phyloP scores from a whole-genome alignment of 2,113 vertebrate species.

The Tragelaphus buxtoni region DNA sequence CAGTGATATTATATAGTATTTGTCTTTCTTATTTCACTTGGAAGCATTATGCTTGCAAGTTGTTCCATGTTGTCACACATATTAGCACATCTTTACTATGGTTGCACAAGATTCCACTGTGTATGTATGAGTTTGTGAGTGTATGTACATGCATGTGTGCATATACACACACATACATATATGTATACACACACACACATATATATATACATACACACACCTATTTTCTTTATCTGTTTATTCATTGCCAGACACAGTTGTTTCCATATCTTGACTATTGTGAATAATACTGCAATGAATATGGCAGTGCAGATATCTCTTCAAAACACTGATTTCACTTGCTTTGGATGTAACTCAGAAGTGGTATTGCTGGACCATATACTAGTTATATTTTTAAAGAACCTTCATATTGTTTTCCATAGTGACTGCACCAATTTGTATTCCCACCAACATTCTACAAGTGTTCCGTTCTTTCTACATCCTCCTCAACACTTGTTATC shows the following conservation, averaged over 20 bases:
- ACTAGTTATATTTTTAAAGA: background rate
- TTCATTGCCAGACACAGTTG: background rate
- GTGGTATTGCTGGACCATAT: background rate
- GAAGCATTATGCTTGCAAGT: background rate
- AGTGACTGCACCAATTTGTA: background rate
- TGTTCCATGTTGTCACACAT: background rate
- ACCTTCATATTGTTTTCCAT: background rate
- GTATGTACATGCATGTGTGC: background rate
- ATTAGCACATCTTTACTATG: background rate
- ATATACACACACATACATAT: background rate
- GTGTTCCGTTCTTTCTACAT: background rate
- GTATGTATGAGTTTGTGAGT: background rate
- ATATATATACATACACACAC: background rate
- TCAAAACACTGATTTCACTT: background rate
- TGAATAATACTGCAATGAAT: background rate
- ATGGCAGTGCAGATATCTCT: background rate
- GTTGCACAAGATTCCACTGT: background rate
- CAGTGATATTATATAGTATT: background rate
- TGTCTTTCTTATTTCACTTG: background rate
- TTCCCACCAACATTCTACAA: background rate
- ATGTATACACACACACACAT: fast-evolving
- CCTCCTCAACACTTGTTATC: background rate
- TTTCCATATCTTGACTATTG: background rate
- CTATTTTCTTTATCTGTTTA: background rate
- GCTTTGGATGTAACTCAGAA: background rate